Evolutionary conservation across 2,888 invertebrate genomes (phyloP), one percentile per base, ranked within the genome.

Genomic region (Apantesis nais): DNA sequence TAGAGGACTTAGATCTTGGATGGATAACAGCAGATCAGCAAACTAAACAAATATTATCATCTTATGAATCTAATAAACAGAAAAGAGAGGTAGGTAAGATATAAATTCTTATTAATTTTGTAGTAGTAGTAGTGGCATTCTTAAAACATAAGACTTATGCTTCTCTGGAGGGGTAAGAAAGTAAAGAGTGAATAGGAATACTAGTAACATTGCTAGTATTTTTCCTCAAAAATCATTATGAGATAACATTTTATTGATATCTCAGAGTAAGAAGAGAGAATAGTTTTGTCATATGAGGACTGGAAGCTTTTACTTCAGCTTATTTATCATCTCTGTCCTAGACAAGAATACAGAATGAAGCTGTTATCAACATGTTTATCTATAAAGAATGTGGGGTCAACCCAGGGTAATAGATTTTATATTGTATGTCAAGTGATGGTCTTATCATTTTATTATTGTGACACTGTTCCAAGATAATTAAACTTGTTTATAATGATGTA

Each of bases 1-100:
- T 97, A 71, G 97, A 97, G 80, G 99, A 99, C 91, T 95, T 99
- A 74, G 97, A 98, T 86, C 95, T 97, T 78, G 98, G 97, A 41
- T 99, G 99, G 98, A 97, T 98, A 75, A 92, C 96, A 66, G 96
- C 97, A 68, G 96, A 97, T 60, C 95, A 96, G 72, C 97, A 98
- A 69, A 95, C 95, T 63, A 95, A 96, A 78, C 95, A 96, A 62
- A 97, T 97, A 80, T 93, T 99, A 60, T 96, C 96, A 41, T 94
- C 96, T 71, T 95, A 98, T 78, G 97, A 97, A 90, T 95, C 97
- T 44, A 96, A 97, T 83, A 97, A 97, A 78, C 97, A 98, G 78
- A 98, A 98, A 90, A 96, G 96, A 93, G 98, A 98, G 95, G 98
- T 97, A 89, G 83, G 86, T 83, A 34, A 68, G 65, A 60, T 63